phyloP scores from a whole-genome alignment of 2,113 vertebrate species.

The Bambusicola thoracicus region DNA sequence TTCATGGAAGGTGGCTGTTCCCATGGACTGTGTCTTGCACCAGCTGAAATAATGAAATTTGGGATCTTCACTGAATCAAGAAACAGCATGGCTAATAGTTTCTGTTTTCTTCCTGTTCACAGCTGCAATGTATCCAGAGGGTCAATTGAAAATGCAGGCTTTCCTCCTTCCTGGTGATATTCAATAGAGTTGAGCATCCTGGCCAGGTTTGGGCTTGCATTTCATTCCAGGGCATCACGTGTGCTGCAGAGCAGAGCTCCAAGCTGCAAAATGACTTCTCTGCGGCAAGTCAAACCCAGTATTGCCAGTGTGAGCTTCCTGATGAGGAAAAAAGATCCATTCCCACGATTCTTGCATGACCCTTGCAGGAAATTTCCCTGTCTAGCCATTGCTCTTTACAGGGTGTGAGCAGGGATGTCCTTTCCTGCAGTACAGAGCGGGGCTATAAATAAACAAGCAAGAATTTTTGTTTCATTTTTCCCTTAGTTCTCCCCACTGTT shows the following conservation, averaged over 20 bases:
- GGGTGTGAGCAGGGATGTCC: not conserved
- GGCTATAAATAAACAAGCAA: not conserved
- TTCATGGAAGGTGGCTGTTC: not conserved
- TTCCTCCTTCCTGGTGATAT: not conserved
- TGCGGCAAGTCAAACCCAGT: not conserved
- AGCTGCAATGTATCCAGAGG: not conserved
- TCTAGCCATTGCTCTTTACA: not conserved
- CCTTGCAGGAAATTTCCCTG: not conserved
- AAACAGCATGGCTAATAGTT: not conserved
- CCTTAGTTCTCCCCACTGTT: not conserved
- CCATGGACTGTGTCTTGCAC: not conserved
- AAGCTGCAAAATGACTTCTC: not conserved
- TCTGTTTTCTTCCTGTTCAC: not conserved
- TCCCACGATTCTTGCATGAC: not conserved
- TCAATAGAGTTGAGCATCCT: not conserved
- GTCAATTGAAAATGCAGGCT: not conserved
- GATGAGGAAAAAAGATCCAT: not conserved
- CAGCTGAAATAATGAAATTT: not conserved
- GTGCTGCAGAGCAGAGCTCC: not conserved
- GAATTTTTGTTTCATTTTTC: not conserved
- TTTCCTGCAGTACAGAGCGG: not conserved
- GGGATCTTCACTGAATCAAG: not conserved
- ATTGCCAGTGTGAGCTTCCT: not conserved
- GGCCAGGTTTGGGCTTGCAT: not conserved
- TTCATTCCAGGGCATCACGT: not conserved